phyloP scores from a whole-genome alignment of 2,797 vertebrate genomes.

The Sarcophilus harrisii region DNA sequence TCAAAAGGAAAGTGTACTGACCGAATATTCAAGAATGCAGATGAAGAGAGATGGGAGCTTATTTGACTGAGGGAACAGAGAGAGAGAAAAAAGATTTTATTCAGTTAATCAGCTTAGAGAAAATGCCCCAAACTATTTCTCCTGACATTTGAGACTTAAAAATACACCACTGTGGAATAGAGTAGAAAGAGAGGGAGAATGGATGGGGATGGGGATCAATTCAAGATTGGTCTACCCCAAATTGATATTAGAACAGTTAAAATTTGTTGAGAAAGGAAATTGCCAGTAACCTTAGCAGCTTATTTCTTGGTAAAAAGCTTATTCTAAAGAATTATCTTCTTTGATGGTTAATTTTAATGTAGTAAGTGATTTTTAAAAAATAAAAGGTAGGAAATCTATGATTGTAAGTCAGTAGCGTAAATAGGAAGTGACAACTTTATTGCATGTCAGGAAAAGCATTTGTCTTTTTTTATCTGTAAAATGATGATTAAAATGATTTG shows the following conservation, averaged over 20 bases:
- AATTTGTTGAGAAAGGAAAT: not conserved
- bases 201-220: not conserved
- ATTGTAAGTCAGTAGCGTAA: not conserved
- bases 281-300: not conserved
- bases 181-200: not conserved
- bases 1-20: not conserved
- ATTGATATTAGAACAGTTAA: not conserved
- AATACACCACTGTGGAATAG: not conserved
- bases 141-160: conserved; percentile 14
- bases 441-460: not conserved
- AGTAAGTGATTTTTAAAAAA: conserved; percentile 4
- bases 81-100: not conserved
- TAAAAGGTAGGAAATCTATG: conserved; percentile 47
- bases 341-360: not conserved
- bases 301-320: not conserved
- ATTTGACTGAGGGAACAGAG: not conserved
- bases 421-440: not conserved
- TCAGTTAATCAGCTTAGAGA: not conserved
- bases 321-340: conserved; percentile 8
- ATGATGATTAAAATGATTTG: not conserved
- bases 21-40: not conserved
- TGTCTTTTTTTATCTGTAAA: not conserved
- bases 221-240: not conserved
- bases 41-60: not conserved
- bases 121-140: not conserved